These are phyloP conservation scores for Archocentrus centrarchus DNA, from an alignment of 2,113 vertebrate species.

Conservation along the genomic window DNA sequence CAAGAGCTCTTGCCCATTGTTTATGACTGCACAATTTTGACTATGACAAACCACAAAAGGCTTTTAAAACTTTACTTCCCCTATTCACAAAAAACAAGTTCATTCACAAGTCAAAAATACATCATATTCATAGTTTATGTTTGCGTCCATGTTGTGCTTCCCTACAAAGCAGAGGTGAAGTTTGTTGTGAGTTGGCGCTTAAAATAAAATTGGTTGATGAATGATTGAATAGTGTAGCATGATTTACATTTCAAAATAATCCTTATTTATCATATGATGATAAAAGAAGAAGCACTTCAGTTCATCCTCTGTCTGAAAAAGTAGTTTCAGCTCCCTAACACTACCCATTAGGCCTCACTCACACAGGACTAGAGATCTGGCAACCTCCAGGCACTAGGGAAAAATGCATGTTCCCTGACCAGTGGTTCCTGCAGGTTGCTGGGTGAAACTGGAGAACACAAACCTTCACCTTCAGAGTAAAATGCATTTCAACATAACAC, in stretches of 20 bases:
- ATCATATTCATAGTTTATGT: fast-evolving
- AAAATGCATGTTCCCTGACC: neutral
- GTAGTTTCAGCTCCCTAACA: neutral
- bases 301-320: neutral
- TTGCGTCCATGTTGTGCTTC: neutral
- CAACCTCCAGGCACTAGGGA: no score
- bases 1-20: neutral
- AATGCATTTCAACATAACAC: neutral
- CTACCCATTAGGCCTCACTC: neutral
- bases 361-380: neutral
- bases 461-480: neutral
- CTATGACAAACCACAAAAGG: neutral
- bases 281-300: neutral
- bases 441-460: neutral
- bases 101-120: neutral
- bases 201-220: no score
- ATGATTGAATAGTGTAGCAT: neutral
- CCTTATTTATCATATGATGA: neutral
- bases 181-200: no score
- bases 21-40: neutral
- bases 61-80: neutral
- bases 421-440: neutral
- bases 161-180: no score
- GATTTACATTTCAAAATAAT: neutral
- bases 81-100: neutral